These are phyloP conservation scores for Pseudopipra pipra DNA, from an alignment of 2,113 vertebrate genomes.

Conservation along the genomic window DNA sequence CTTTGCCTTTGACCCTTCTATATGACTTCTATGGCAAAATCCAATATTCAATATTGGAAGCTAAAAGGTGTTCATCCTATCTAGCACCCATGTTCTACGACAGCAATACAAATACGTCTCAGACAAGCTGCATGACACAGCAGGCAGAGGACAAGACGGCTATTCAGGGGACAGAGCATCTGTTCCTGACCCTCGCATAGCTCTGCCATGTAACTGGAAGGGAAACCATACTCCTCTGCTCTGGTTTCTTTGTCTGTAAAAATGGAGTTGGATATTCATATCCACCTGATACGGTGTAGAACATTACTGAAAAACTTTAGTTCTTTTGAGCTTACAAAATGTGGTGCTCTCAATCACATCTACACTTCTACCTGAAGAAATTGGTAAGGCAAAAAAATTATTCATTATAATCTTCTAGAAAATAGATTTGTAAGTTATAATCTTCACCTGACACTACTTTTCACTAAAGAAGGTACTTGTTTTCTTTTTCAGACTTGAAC, in stretches of 20 bases:
- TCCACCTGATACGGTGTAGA: neutral
- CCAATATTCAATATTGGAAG: neutral
- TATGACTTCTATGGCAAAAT: neutral
- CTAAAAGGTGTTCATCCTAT: neutral
- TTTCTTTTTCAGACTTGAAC: neutral
- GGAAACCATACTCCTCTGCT: neutral
- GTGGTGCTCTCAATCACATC: neutral
- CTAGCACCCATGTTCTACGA: neutral
- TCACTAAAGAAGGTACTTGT: neutral
- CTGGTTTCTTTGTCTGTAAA: neutral
- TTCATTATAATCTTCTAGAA: neutral
- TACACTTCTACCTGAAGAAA: neutral
- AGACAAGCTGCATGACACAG: neutral
- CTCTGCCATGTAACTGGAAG: neutral
- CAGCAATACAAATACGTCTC: neutral
- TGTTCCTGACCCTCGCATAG: neutral
- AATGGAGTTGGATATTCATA: neutral
- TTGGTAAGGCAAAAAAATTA: neutral
- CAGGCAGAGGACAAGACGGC: neutral
- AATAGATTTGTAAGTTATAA: neutral
- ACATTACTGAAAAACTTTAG: neutral
- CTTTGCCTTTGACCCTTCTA: neutral
- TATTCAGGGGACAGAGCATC: neutral
- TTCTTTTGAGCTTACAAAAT: neutral
- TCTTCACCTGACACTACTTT: neutral